Evolutionary conservation across 2,888 invertebrate species (phyloP).

Genomic region (Pristionchus fissidentatus): DNA sequence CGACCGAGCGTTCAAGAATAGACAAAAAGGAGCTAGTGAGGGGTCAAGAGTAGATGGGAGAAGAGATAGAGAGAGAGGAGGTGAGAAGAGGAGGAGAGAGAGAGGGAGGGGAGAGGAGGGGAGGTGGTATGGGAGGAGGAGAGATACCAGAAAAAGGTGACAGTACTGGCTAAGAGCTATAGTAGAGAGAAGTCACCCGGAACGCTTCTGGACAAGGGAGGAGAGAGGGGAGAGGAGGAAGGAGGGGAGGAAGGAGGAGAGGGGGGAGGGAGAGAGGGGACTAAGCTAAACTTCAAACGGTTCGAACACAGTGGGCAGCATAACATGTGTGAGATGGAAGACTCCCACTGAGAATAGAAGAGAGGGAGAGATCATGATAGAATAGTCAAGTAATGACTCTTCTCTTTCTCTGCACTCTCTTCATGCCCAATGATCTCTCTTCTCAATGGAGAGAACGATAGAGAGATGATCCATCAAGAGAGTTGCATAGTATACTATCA

Average conservation of each 20-base stretch:
- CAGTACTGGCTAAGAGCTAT: background rate
- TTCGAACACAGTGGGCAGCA: background rate
- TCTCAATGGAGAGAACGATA: background rate
- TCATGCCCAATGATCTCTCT: background rate
- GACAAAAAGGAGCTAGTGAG: background rate
- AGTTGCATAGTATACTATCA: background rate
- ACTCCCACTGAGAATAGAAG: background rate
- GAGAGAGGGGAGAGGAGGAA: background rate
- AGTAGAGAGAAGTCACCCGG: background rate
- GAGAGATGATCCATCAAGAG: conserved; percentile 12
- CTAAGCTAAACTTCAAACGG: background rate
- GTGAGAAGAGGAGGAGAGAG: background rate
- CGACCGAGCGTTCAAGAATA: background rate
- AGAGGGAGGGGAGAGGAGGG: background rate
- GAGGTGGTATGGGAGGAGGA: background rate
- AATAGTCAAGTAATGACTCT: background rate
- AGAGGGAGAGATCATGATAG: background rate
- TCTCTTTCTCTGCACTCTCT: background rate
- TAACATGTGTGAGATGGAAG: background rate
- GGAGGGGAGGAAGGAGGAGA: background rate
- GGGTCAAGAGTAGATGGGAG: background rate
- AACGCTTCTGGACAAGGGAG: background rate
- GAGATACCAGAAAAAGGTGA: background rate
- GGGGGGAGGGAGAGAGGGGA: background rate
- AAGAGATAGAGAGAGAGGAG: background rate